Base-by-base conservation (phyloP, 2,797 vertebrate genomes). In the Megaceryle alcyon region DNA sequence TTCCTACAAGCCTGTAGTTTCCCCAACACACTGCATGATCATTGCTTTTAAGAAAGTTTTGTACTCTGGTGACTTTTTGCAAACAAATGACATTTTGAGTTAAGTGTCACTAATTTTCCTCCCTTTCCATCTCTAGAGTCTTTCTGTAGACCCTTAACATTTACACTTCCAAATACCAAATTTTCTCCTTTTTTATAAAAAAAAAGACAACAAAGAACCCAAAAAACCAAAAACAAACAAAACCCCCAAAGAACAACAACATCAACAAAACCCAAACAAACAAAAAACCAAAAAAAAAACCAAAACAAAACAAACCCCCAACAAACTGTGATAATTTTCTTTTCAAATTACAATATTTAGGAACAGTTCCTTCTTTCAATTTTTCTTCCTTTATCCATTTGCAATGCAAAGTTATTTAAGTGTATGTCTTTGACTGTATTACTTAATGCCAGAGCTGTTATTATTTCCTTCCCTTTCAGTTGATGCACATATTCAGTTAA, bases 381-480 rank as follows among this genome's bases (percentile, higher is more conserved):
- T 82, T 54, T 19, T 59, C n/a, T 89, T 19, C 39, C 53, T 83
- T 78, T 57, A 57, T 81, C 21, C 31, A 71, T 69, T 88, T 89
- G 49, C 26, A 48, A 49, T 59, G n/a, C 21, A 81, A 83, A 21
- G 69, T 77, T 51, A 53, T 60, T 92, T 94, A 81, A 57, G 15
- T 69, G 37, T 53, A 54, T 33, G 21, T 80, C 78, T 95, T 93
- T 95, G 28, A 86, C 75, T 76, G 20, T 60, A 49, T 70, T 91
- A 37, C 25, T 95, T 88, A 80, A 77, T 83, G 59, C 22, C 56
- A 91, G 39, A 82, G 56, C 37, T 54, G 59, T 93, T 93, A 89
- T 94, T 97, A 78, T 68, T 95, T 89, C 66, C 89, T 95, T 96
- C 75, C 76, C 18, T 76, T 94, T 92, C 76, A 70, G 61, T 7